A percentile compares a stretch with the other conserved stretches of the same genome.
Evolutionary conservation across 1,140 invertebrate species (phyloP).

Genomic region (Drosophila pseudoobscura): DNA sequence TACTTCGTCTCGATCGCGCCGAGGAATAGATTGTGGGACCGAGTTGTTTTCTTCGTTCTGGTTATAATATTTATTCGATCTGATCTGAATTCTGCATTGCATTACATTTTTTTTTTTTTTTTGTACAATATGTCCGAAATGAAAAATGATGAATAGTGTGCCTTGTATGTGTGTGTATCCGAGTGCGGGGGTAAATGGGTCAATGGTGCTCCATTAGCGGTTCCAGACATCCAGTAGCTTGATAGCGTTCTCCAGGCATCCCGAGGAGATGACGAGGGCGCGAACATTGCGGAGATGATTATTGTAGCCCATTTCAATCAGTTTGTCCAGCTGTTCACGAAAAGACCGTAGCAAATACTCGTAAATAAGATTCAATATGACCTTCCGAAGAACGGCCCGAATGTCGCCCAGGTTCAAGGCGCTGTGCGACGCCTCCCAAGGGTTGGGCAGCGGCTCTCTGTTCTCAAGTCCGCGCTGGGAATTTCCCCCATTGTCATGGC

Average conservation of each 20-base stretch:
- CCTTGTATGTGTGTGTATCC: background rate
- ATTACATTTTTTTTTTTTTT: too few relatives aligned
- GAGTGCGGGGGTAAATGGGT: background rate
- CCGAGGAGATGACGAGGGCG: slow-evolving; percentile 48
- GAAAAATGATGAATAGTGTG: background rate
- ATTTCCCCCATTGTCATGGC: background rate
- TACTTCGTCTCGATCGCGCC: too few relatives aligned
- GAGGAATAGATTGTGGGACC: too few relatives aligned
- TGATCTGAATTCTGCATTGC: too few relatives aligned
- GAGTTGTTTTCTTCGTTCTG: too few relatives aligned
- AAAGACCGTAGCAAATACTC: slow-evolving; percentile 9
- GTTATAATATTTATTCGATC: too few relatives aligned
- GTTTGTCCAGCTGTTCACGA: slow-evolving; percentile 26
- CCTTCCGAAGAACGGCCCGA: background rate
- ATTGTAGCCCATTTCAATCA: slow-evolving; percentile 39
- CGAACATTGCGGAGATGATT: slow-evolving; percentile 41
- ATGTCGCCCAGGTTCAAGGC: slow-evolving; percentile 1
- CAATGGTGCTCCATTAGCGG: slow-evolving; percentile 10
- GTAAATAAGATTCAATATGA: background rate
- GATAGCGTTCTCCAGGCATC: slow-evolving; percentile 43
- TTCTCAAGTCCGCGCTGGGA: slow-evolving; percentile 60
- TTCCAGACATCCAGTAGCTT: slow-evolving; percentile 56
- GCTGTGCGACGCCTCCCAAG: slow-evolving; percentile 27
- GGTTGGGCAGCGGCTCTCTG: slow-evolving; percentile 55
- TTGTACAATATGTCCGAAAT: too few relatives aligned